A percentile compares a stretch with the other conserved stretches of the same genome.
Conservation (phyloP, 2,113 vertebrate species). For the Poeciliopsis turrubarensis region DNA sequence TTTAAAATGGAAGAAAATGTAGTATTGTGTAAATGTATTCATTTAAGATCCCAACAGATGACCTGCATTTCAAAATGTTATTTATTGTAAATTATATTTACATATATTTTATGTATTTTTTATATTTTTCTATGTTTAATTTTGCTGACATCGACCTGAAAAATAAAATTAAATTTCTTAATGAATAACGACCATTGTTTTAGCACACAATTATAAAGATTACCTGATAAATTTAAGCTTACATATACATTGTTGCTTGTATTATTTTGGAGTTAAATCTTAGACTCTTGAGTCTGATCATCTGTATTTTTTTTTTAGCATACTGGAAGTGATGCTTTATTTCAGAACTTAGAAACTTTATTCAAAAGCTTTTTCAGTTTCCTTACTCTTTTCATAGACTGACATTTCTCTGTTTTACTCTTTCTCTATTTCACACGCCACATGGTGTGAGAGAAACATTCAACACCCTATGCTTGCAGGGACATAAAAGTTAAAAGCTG, state of each 20-base stretch:
- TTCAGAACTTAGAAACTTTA: slow-evolving; percentile 24
- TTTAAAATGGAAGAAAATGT: background rate
- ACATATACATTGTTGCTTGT: background rate
- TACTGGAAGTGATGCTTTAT: background rate
- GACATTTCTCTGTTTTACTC: slow-evolving; percentile 50
- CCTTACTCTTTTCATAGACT: slow-evolving; percentile 45
- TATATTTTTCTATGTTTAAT: background rate
- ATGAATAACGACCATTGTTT: background rate
- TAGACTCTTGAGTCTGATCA: background rate
- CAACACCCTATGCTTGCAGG: slow-evolving; percentile 43
- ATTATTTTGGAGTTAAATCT: background rate
- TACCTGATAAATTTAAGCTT: background rate
- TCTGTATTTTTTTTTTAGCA: background rate
- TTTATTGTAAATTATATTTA: background rate
- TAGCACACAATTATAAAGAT: background rate
- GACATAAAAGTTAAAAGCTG: slow-evolving; percentile 38
- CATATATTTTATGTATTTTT: no score
- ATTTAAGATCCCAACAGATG: background rate
- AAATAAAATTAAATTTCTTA: background rate
- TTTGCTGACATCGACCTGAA: background rate
- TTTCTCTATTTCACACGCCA: slow-evolving; percentile 60
- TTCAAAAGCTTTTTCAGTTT: slow-evolving; percentile 43
- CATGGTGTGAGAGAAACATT: slow-evolving; percentile 59
- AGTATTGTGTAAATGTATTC: background rate
- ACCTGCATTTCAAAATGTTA: no score